phyloP scores from a whole-genome alignment of 2,113 vertebrate species.

The Patagioenas fasciata region DNA sequence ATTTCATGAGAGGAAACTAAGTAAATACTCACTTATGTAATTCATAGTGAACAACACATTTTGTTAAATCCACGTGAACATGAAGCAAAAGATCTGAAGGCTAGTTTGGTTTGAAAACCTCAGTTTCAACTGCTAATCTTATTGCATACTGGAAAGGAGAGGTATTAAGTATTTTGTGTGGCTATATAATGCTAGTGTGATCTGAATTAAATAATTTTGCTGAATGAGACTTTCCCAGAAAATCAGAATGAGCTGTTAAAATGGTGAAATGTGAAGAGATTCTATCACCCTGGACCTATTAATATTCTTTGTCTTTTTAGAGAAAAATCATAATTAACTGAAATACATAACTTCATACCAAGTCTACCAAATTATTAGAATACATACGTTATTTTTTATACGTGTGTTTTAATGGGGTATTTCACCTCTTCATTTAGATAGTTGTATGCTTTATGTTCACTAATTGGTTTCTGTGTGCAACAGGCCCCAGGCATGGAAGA shows the following conservation, averaged over 20 bases:
- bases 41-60: background rate
- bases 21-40: background rate
- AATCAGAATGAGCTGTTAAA: background rate
- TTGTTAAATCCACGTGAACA: background rate
- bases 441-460: background rate
- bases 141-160: background rate
- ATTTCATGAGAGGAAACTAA: background rate
- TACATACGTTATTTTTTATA: background rate
- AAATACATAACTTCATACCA: background rate
- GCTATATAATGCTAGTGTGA: background rate
- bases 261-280: background rate
- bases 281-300: background rate
- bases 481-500: slow-evolving; percentile 89
- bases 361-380: background rate
- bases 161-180: background rate
- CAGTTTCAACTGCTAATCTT: background rate
- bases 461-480: slow-evolving; percentile 57
- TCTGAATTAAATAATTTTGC: background rate
- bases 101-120: background rate
- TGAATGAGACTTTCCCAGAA: background rate
- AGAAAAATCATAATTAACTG: background rate
- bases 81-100: background rate
- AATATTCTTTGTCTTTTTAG: background rate
- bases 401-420: background rate
- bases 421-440: background rate